A percentile compares a stretch with the other conserved stretches of the same genome.
Evolutionary conservation across 2,888 invertebrate species (phyloP).

Genomic region (Amorpha juglandis): DNA sequence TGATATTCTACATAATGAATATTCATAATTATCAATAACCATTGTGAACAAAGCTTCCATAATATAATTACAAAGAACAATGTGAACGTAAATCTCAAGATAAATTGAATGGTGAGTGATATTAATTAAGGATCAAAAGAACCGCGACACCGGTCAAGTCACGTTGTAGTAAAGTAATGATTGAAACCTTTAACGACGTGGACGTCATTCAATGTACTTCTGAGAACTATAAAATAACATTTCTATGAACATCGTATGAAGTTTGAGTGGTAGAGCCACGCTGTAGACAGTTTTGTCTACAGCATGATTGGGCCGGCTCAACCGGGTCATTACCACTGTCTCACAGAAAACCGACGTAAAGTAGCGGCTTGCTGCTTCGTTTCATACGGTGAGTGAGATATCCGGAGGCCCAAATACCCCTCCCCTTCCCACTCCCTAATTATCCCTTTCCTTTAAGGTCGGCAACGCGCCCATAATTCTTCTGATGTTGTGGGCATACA

Average conservation of each 20-base stretch:
- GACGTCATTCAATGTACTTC: slow-evolving; percentile 55
- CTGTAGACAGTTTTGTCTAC: too few relatives aligned
- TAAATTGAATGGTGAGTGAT: slow-evolving; percentile 67
- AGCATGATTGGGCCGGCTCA: too few relatives aligned
- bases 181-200: slow-evolving; percentile 61
- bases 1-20: slow-evolving; percentile 30
- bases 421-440: too few relatives aligned
- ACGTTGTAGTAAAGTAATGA: slow-evolving; percentile 52
- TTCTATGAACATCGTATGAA: background rate
- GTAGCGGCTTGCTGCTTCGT: too few relatives aligned
- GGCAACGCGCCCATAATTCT: too few relatives aligned
- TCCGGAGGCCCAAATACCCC: too few relatives aligned
- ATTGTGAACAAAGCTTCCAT: background rate
- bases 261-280: too few relatives aligned
- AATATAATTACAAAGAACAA: slow-evolving; percentile 65
- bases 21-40: slow-evolving; percentile 37
- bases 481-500: too few relatives aligned
- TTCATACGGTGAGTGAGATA: too few relatives aligned
- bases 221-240: slow-evolving; percentile 45
- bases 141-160: slow-evolving; percentile 64
- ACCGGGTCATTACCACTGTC: too few relatives aligned
- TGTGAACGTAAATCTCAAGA: slow-evolving; percentile 70
- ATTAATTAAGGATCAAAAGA: slow-evolving; percentile 74
- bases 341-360: too few relatives aligned
- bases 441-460: too few relatives aligned